These are phyloP conservation scores for Hydropotes inermis DNA, from an alignment of 2,113 vertebrate genomes.

Conservation along the genomic window DNA sequence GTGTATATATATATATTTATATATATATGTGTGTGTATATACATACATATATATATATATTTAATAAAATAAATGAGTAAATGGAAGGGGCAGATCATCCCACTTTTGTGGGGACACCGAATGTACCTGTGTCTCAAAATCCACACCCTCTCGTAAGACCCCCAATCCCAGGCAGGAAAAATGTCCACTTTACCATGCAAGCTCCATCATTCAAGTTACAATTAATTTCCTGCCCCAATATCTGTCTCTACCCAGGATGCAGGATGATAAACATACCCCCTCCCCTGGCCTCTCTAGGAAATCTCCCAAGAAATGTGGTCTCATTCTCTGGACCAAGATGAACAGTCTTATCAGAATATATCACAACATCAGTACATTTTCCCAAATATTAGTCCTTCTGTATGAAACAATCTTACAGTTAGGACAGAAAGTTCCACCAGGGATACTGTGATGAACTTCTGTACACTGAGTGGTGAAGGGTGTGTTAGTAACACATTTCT, in stretches of 20 bases:
- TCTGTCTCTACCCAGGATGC: not conserved
- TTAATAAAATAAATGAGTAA: not conserved
- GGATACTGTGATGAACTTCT: too few species aligned
- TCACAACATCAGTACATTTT: not conserved
- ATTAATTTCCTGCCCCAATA: not conserved
- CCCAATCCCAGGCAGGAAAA: accelerated
- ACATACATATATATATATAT: too few species aligned
- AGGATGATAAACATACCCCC: not conserved
- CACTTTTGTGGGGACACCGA: not conserved
- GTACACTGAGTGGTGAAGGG: not conserved
- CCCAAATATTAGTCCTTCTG: not conserved
- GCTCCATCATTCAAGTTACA: not conserved
- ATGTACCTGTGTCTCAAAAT: not conserved
- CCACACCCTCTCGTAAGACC: not conserved
- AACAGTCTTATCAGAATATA: not conserved
- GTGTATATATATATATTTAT: accelerated
- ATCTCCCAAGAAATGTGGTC: not conserved
- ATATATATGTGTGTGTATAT: too few species aligned
- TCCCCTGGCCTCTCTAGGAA: not conserved
- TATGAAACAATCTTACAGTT: not conserved
- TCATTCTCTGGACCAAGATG: not conserved
- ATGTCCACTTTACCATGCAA: too few species aligned
- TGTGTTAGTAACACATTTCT: not conserved
- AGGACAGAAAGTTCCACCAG: not conserved
- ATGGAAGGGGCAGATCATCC: not conserved